Evolutionary conservation across 2,888 invertebrate genomes (phyloP), one percentile per base, ranked within the genome.

Genomic region (Chloromyia formosa): DNA sequence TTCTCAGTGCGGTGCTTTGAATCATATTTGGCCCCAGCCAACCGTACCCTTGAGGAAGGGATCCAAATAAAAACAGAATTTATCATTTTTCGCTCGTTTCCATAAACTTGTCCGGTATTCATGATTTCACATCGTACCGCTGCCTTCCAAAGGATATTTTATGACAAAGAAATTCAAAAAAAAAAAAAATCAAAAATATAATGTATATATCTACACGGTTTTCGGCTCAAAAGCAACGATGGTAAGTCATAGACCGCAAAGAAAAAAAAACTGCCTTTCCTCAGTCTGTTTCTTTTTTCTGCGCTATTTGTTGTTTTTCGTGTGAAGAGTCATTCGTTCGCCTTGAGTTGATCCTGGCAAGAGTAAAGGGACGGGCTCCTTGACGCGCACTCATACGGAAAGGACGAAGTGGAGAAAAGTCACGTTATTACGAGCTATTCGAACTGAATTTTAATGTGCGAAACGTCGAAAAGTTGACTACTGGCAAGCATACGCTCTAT

Each of bases 81-180:
- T 66, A 66, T 66, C 66, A 66, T 66, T n/a, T 66, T 66, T 66
- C 14, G 49, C 66, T 49, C 66, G 66, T 66, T 66, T 66, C 45
- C 66, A 66, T 49, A 66, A 40, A 66, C 66, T 45, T 66, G 66
- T 66, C 66, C 66, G 66, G 66, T 66, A 66, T 66, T 66, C 66
- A 66, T 66, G 66, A 66, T 66, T 66, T 66, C 49, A 66, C 42
- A 66, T 22, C 45, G 14, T 62, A n/a, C 40, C 27, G 27, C n/a
- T 14, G 22, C 27, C 27, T 22, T 45, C 7, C 27, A 35, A n/a
- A 35, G 27, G 7, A 66, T 66, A 66, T 66, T 66, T 35, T 66
- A 66, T 66, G 66, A 18, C 45, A 3, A 20, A 66, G 66, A 66
- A 66, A 66, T 66, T 66, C 66, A 66, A 66, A 66, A 35, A 35